Conservation (phyloP, 64 coral and sea anemone genomes). For the Montipora capricornis region DNA sequence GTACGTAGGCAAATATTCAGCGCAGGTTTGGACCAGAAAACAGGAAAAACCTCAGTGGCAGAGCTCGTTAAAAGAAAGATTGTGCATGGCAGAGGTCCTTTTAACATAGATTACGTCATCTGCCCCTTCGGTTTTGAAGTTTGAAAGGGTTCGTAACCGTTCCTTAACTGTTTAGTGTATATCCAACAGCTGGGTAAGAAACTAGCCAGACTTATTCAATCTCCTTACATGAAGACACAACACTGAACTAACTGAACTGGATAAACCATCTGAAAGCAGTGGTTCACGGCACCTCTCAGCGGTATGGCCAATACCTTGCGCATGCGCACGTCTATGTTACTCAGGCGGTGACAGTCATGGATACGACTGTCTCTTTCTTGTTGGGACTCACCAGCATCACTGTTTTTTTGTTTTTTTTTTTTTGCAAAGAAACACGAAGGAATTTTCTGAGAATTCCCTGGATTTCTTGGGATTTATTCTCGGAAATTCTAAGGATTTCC, state of each 20-base stretch:
- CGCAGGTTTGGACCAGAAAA: background rate
- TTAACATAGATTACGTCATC: background rate
- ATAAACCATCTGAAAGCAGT: conserved; percentile 11
- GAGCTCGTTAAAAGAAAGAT: background rate
- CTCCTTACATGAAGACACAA: background rate
- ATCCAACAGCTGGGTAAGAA: background rate
- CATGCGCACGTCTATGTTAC: background rate
- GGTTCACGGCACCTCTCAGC: background rate
- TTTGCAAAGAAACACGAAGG: background rate
- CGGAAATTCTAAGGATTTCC: background rate
- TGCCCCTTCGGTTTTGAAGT: background rate
- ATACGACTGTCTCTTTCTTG: background rate
- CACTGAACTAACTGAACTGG: background rate
- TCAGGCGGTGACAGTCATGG: background rate
- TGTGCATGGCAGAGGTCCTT: conserved; percentile 10
- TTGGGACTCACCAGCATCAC: background rate
- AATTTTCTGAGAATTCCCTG: background rate
- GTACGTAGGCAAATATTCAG: conserved; percentile 48
- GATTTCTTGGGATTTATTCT: background rate
- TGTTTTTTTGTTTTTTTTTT: background rate
- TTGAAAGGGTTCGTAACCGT: background rate
- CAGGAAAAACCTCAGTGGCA: background rate
- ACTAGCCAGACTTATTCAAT: background rate
- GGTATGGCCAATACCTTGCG: conserved; percentile 5
- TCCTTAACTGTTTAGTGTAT: background rate